A percentile compares a stretch with the other conserved stretches of the same genome.
Conservation (phyloP, 2,113 vertebrate genomes). For the Vidua chalybeata region DNA sequence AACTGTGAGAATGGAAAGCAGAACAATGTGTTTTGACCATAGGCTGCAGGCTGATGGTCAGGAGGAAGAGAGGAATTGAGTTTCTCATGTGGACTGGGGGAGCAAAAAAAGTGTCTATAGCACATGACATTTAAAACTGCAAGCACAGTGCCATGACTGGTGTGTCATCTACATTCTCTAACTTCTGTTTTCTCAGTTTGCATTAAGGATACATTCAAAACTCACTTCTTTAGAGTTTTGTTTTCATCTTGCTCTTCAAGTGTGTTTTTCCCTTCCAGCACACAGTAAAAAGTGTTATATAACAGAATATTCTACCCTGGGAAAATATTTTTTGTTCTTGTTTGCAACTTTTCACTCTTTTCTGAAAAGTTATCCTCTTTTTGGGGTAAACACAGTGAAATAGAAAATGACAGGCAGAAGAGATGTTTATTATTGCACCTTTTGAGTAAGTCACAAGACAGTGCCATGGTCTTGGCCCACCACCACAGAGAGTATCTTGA, state of each 20-base stretch:
- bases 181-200: slow-evolving; percentile 45
- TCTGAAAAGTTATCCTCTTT: slow-evolving; percentile 26
- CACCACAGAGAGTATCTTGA: background rate
- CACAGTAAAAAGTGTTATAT: slow-evolving; percentile 41
- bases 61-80: slow-evolving; percentile 1
- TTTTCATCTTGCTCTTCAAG: slow-evolving; percentile 59
- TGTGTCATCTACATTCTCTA: slow-evolving; percentile 32
- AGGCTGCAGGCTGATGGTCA: slow-evolving; percentile 21
- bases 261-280: slow-evolving; percentile 46
- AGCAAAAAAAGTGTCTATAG: background rate
- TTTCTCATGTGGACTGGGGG: slow-evolving; percentile 3
- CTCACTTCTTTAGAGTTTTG: slow-evolving; percentile 36
- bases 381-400: slow-evolving; percentile 26
- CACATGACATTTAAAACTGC: slow-evolving; percentile 41
- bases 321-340: slow-evolving; percentile 57
- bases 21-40: slow-evolving; percentile 41
- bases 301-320: slow-evolving; percentile 63
- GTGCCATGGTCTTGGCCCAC: background rate
- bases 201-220: slow-evolving; percentile 45
- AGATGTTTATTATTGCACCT: background rate
- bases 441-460: background rate
- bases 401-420: slow-evolving; percentile 11
- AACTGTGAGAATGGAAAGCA: slow-evolving; percentile 54
- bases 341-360: slow-evolving; percentile 35
- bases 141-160: slow-evolving; percentile 32